Conservation (phyloP, 2,888 invertebrate genomes). For the Agelastica alni region DNA sequence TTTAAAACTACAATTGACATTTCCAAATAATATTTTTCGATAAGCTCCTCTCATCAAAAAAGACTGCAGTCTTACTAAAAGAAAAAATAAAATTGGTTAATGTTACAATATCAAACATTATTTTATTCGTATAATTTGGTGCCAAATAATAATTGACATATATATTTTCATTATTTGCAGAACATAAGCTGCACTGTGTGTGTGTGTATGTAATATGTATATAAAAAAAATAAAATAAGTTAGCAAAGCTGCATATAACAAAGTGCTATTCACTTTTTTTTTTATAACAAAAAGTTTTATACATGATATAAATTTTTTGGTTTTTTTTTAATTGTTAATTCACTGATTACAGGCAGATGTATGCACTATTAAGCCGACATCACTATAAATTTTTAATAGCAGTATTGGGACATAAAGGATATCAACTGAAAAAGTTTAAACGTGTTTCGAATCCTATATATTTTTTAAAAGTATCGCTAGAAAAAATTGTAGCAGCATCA, state of each 20-base stretch:
- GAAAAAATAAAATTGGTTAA: constrained; percentile 44
- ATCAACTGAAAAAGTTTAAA: not conserved
- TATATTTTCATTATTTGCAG: constrained; percentile 45
- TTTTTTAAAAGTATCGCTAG: too few species aligned
- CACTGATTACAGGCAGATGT: constrained; percentile 37
- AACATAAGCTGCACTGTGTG: constrained; percentile 43
- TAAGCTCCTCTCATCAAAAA: too few species aligned
- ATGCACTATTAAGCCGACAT: constrained; percentile 47
- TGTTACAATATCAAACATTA: constrained; percentile 47
- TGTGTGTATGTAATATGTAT: too few species aligned
- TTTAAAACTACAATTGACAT: too few species aligned
- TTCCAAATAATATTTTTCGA: too few species aligned
- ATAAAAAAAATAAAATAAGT: constrained; percentile 46
- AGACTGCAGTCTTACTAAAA: constrained; percentile 11
- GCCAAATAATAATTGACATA: too few species aligned
- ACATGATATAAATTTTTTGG: constrained; percentile 39
- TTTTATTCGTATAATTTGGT: constrained; percentile 38
- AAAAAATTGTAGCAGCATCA: too few species aligned
- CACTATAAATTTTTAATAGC: constrained; percentile 45
- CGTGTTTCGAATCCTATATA: not conserved
- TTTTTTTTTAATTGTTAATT: constrained; percentile 37
- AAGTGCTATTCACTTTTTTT: constrained; percentile 44
- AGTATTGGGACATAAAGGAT: constrained; percentile 25
- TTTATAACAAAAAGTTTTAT: constrained; percentile 30
- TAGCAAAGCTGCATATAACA: constrained; percentile 55